Conservation (phyloP, 2,113 vertebrate species). For the Coryphaenoides rupestris region DNA sequence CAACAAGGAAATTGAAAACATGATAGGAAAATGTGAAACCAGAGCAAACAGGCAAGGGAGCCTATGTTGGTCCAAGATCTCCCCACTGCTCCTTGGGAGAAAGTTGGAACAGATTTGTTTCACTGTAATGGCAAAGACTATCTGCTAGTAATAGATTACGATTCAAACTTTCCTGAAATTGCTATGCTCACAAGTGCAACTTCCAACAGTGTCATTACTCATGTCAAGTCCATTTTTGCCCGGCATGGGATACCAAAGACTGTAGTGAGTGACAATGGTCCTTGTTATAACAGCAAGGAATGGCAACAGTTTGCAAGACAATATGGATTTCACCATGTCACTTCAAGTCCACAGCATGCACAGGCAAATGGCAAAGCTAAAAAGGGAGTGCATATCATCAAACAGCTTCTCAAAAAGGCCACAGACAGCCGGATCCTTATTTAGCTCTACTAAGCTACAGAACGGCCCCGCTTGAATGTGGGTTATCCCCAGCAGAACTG, state of each 20-base stretch:
- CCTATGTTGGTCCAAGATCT: constrained; percentile 6
- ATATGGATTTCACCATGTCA: constrained; percentile 18
- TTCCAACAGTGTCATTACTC: constrained; percentile 17
- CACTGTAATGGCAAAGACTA: constrained; percentile 24
- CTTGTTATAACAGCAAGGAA: not conserved
- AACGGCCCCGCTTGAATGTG: too few species aligned
- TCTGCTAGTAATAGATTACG: constrained; percentile 26
- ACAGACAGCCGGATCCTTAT: too few species aligned
- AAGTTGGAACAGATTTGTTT: constrained; percentile 28
- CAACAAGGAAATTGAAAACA: constrained; percentile 26
- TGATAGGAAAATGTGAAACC: constrained; percentile 23
- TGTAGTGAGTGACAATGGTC: not conserved
- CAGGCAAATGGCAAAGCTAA: constrained; percentile 20
- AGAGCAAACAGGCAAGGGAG: constrained; percentile 22
- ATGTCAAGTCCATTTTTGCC: constrained; percentile 22
- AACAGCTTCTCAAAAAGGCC: constrained; percentile 17
- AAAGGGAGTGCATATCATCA: constrained; percentile 25
- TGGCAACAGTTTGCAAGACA: not conserved
- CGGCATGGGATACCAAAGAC: constrained; percentile 11
- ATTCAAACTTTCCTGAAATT: constrained; percentile 30
- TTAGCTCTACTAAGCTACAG: constrained; percentile 21
- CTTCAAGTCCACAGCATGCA: constrained; percentile 15
- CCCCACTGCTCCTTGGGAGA: constrained; percentile 31
- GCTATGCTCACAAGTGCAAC: constrained; percentile 15
- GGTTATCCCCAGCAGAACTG: too few species aligned